phyloP scores from a whole-genome alignment of 2,888 invertebrate genomes.

The Cartodere bifasciata region DNA sequence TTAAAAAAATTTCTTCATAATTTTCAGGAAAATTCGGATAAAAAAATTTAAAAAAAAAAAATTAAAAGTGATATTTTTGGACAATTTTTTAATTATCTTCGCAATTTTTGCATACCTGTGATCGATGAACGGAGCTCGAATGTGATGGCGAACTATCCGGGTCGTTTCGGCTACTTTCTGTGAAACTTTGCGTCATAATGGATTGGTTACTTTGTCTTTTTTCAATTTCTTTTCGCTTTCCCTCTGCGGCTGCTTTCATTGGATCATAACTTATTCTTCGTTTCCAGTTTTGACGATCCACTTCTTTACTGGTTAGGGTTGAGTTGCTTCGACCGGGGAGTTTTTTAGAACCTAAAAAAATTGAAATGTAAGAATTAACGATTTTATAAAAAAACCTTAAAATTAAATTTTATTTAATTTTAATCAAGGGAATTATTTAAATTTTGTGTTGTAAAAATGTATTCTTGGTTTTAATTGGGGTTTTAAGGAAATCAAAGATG shows the following conservation, averaged over 20 bases:
- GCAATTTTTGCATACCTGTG: conserved; percentile 26
- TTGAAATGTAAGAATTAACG: conserved; percentile 1
- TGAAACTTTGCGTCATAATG: conserved; percentile 32
- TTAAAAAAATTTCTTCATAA: too few relatives aligned
- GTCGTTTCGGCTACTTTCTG: conserved; percentile 26
- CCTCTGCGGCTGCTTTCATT: conserved; percentile 84
- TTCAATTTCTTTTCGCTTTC: conserved; percentile 49
- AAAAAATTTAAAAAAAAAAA: too few relatives aligned
- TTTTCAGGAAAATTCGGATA: too few relatives aligned
- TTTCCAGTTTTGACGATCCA: conserved; percentile 91
- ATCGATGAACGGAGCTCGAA: conserved; percentile 35
- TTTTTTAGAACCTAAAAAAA: too few relatives aligned
- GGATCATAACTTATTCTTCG: conserved; percentile 92
- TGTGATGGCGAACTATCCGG: conserved; percentile 35
- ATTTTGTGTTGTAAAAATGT: too few relatives aligned
- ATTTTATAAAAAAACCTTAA: background rate
- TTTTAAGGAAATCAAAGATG: too few relatives aligned
- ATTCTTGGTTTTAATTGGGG: too few relatives aligned
- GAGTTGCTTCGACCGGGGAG: conserved; percentile 53
- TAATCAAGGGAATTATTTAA: too few relatives aligned
- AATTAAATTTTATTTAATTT: too few relatives aligned
- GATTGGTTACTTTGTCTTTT: conserved; percentile 31
- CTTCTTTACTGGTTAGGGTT: conserved; percentile 62
- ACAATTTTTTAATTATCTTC: too few relatives aligned
- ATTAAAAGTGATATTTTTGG: too few relatives aligned